These are phyloP conservation scores for Arizona elegans DNA, from an alignment of 2,113 vertebrate species.

Conservation along the genomic window DNA sequence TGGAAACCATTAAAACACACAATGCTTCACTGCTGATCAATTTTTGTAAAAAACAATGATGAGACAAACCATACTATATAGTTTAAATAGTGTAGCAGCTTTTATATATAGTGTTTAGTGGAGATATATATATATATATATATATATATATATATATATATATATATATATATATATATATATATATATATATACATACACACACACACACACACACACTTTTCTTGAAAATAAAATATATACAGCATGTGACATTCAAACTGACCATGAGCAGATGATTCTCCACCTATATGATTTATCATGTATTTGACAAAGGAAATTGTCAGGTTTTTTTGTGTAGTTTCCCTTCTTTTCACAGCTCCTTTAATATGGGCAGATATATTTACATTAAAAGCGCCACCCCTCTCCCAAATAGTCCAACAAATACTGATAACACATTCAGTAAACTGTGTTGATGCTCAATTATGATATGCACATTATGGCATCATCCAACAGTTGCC, in stretches of 20 bases:
- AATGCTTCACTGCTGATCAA: conserved; percentile 1
- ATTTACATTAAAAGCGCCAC: neutral
- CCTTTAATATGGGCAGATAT: neutral
- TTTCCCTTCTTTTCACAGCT: neutral
- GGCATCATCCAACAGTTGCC: neutral
- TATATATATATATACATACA: too few species aligned
- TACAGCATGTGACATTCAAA: neutral
- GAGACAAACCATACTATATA: neutral
- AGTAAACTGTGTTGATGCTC: neutral
- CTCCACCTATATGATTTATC: neutral
- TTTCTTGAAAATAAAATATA: neutral
- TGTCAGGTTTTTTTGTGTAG: neutral
- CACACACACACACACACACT: too few species aligned
- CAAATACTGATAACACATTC: neutral
- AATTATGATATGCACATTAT: neutral
- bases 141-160: too few species aligned
- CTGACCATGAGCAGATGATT: neutral
- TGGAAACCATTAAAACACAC: neutral
- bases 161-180: too few species aligned
- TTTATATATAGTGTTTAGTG: too few species aligned
- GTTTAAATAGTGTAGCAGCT: too few species aligned
- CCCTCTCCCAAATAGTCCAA: neutral
- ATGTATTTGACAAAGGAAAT: neutral
- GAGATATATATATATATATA: too few species aligned
- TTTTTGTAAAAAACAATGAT: conserved; percentile 18